Evolutionary conservation across 2,797 vertebrate species (phyloP).

Genomic region (Pteronotus mesoamericanus): DNA sequence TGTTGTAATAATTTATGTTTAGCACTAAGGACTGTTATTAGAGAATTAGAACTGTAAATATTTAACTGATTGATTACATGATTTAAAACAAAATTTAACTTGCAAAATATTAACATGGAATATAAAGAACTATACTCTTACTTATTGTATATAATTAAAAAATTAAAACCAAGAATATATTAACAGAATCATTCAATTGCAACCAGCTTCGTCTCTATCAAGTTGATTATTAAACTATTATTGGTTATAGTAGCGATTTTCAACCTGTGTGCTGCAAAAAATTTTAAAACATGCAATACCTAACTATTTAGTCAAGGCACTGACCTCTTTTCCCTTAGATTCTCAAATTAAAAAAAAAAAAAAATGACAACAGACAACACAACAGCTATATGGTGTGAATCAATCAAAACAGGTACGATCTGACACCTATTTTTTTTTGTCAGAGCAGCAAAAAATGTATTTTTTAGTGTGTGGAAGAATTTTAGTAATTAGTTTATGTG

Average conservation of each 20-base stretch:
- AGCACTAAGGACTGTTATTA: background rate
- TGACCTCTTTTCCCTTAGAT: background rate
- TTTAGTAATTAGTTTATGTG: background rate
- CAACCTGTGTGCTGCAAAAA: background rate
- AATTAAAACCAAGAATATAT: background rate
- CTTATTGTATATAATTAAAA: background rate
- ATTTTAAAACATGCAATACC: background rate
- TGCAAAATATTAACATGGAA: slow-evolving; percentile 16
- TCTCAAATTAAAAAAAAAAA: background rate
- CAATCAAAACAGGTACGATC: too few species aligned
- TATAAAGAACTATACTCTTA: background rate
- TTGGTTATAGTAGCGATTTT: background rate
- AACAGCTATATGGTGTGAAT: background rate
- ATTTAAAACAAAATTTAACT: slow-evolving; percentile 43
- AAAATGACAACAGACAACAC: background rate
- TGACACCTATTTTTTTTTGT: background rate
- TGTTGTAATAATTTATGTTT: background rate
- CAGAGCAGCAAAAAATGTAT: background rate
- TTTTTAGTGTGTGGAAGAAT: background rate
- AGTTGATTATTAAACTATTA: background rate
- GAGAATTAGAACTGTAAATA: background rate
- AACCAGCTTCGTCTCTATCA: background rate
- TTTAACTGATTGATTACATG: background rate
- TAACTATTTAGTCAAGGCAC: background rate
- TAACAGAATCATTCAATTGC: background rate